Evolutionary conservation across 2,888 invertebrate species (phyloP).

Genomic region (Plemyria rubiginata): DNA sequence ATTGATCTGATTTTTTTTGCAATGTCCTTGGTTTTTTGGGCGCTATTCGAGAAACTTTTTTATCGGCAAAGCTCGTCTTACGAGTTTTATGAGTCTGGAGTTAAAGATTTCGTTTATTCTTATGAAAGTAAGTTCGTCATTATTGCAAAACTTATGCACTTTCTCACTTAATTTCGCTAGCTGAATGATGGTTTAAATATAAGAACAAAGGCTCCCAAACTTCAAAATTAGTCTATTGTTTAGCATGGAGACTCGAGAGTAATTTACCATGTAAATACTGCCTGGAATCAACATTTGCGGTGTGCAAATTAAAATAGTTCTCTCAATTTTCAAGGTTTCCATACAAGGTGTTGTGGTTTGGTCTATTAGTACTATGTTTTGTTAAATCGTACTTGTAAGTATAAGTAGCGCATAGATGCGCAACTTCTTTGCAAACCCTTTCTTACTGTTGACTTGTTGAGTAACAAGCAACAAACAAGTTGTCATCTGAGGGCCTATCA

Average conservation of each 20-base stretch:
- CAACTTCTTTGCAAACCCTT: conserved; percentile 1
- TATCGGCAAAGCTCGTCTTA: too few relatives aligned
- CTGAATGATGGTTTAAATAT: background rate
- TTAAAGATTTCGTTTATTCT: background rate
- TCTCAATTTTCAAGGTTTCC: conserved; percentile 53
- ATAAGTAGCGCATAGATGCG: conserved; percentile 12
- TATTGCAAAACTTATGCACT: background rate
- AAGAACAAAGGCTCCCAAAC: conserved; percentile 24
- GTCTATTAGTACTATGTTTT: conserved; percentile 17
- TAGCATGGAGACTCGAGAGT: conserved; percentile 7
- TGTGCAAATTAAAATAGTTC: conserved; percentile 37
- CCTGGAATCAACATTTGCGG: conserved; percentile 21
- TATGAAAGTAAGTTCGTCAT: background rate
- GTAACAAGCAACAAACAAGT: too few relatives aligned
- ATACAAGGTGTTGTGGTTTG: conserved; percentile 65
- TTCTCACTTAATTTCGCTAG: conserved; percentile 25
- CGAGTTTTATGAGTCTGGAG: too few relatives aligned
- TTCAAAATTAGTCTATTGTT: conserved; percentile 21
- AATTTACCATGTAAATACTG: conserved; percentile 32
- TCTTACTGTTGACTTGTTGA: background rate
- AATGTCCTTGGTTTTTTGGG: too few relatives aligned
- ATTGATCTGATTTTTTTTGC: too few relatives aligned
- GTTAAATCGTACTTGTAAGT: background rate
- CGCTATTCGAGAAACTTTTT: too few relatives aligned
- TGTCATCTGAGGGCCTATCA: too few relatives aligned